These are phyloP conservation scores for Pelodytes ibericus DNA, from an alignment of 2,797 vertebrate genomes.

Conservation along the genomic window DNA sequence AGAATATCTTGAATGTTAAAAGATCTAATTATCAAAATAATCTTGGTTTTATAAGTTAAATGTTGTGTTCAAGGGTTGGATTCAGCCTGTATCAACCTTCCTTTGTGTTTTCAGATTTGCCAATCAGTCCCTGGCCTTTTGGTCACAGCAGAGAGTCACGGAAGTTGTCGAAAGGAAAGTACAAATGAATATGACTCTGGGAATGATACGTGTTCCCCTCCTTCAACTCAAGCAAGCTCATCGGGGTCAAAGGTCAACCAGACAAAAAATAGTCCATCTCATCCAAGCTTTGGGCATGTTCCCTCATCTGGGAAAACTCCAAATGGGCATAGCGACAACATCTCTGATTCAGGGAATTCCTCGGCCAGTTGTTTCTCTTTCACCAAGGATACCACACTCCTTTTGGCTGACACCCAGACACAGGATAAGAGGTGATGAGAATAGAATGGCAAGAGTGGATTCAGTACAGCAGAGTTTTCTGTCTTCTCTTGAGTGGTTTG, in stretches of 20 bases:
- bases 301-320: slow-evolving; percentile 78
- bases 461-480: neutral
- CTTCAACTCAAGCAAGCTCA: slow-evolving; percentile 84
- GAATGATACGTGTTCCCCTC: slow-evolving; percentile 95
- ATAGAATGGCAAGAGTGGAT: neutral
- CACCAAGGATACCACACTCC: slow-evolving; percentile 77
- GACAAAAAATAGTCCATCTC: slow-evolving; percentile 71
- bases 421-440: slow-evolving; percentile 69
- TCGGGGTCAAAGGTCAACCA: slow-evolving; percentile 77
- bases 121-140: slow-evolving; percentile 68
- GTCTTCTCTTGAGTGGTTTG: neutral
- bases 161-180: slow-evolving; percentile 71
- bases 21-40: slow-evolving; percentile 26
- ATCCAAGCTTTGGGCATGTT: slow-evolving; percentile 64
- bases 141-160: slow-evolving; percentile 50
- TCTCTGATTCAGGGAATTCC: slow-evolving; percentile 96
- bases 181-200: slow-evolving; percentile 95
- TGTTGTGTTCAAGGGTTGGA: slow-evolving; percentile 31
- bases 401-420: slow-evolving; percentile 67
- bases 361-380: slow-evolving; percentile 91
- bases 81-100: slow-evolving; percentile 74
- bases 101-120: slow-evolving; percentile 93
- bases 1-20: slow-evolving; percentile 55
- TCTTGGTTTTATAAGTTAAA: slow-evolving; percentile 25
- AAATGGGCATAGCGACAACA: slow-evolving; percentile 81